phyloP scores from a whole-genome alignment of 2,888 invertebrate species.

The Lissonota sp. region DNA sequence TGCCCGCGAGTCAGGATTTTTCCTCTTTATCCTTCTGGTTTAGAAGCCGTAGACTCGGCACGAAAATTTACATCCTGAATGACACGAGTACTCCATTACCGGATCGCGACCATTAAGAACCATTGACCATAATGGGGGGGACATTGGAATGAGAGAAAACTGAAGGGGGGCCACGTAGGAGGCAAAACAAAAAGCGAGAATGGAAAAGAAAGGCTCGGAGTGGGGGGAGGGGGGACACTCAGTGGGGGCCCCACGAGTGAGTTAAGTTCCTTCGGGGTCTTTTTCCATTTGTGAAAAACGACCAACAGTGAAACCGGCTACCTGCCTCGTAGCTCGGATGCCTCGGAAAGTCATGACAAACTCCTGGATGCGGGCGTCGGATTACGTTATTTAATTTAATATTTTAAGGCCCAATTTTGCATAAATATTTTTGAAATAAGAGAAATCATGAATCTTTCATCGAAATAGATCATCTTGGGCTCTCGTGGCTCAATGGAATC shows the following conservation, averaged over 20 bases:
- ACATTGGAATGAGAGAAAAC: constrained; percentile 1
- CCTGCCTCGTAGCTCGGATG: constrained; percentile 26
- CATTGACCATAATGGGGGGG: constrained; percentile 4
- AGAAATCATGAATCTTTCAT: too few species aligned
- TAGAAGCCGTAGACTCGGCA: constrained; percentile 29
- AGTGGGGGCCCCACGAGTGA: constrained; percentile 29
- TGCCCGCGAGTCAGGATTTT: constrained; percentile 70
- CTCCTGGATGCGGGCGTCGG: constrained; percentile 43
- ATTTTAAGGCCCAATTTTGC: neutral
- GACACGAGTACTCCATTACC: constrained; percentile 80
- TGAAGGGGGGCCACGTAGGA: constrained; percentile 10
- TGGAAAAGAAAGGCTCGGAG: neutral
- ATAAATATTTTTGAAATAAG: neutral
- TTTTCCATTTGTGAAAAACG: constrained; percentile 30
- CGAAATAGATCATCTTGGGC: constrained; percentile 9
- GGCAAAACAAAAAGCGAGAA: constrained; percentile 8
- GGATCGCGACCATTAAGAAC: constrained; percentile 45
- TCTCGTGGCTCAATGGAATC: neutral
- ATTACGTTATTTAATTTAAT: constrained; percentile 30
- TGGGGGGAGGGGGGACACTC: neutral
- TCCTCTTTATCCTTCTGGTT: constrained; percentile 39
- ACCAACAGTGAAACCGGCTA: neutral
- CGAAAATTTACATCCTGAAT: constrained; percentile 29
- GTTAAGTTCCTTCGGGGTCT: constrained; percentile 40
- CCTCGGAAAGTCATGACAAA: constrained; percentile 40